These are phyloP conservation scores for Pseudochromis fuscus DNA, from an alignment of 2,797 vertebrate species.

Conservation along the genomic window DNA sequence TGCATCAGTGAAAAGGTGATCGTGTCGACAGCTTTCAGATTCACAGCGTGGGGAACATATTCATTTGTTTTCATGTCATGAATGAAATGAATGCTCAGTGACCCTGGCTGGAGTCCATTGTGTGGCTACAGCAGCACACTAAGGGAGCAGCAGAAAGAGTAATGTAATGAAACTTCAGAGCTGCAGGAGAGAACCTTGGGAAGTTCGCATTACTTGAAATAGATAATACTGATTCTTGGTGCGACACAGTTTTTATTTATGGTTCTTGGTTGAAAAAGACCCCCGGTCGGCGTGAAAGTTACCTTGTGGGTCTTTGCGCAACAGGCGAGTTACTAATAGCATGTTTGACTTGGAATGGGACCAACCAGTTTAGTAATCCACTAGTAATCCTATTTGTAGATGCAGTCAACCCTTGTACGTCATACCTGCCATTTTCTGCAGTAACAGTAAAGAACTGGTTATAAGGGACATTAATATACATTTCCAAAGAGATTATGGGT, in stretches of 20 bases:
- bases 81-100: not conserved
- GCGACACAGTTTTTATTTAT: not conserved
- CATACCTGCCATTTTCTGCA: not conserved
- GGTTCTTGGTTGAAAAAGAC: not conserved
- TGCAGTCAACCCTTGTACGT: conserved; percentile 27
- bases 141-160: not conserved
- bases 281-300: not conserved
- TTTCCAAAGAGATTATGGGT: not conserved
- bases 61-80: not conserved
- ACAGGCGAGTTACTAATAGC: conserved; percentile 4
- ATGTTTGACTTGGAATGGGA: conserved; percentile 45
- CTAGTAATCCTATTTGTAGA: conserved; percentile 56
- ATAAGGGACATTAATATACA: not conserved
- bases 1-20: too few relatives aligned
- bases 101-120: too few relatives aligned
- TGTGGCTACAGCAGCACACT: not conserved
- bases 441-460: not conserved
- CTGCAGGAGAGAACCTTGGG: not conserved
- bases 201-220: conserved; percentile 10
- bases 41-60: too few relatives aligned
- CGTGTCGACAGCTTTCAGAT: too few relatives aligned
- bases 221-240: not conserved
- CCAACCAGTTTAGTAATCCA: conserved; percentile 58
- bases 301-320: not conserved
- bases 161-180: not conserved